phyloP scores from a whole-genome alignment of 2,113 vertebrate genomes.

The Xenopus borealis region DNA sequence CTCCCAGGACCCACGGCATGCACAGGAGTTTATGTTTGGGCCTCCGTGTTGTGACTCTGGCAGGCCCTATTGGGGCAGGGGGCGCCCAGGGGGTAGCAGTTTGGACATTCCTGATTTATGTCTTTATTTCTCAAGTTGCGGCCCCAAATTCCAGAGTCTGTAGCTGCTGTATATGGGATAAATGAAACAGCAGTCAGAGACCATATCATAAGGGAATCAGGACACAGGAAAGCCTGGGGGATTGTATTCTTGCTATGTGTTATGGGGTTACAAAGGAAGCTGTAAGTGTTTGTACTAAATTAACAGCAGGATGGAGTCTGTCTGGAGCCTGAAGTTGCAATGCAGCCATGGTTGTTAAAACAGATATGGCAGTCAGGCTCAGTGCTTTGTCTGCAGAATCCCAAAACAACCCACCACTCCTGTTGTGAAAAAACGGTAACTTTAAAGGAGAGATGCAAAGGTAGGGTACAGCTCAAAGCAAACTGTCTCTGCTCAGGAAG shows the following conservation, averaged over 20 bases:
- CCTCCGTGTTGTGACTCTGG: no score
- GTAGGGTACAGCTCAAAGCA: conserved; percentile 51
- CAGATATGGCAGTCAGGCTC: conserved; percentile 53
- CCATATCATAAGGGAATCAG: conserved; percentile 45
- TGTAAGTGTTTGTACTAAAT: conserved; percentile 66
- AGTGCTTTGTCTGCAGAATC: conserved; percentile 44
- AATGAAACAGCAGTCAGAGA: background rate
- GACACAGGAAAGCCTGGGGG: conserved; percentile 73
- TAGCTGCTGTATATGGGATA: no score
- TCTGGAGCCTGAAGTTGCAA: conserved; percentile 59
- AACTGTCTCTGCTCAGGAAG: conserved; percentile 52
- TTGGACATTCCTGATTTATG: no score
- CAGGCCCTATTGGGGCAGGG: no score
- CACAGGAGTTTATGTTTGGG: no score
- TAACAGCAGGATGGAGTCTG: conserved; percentile 73
- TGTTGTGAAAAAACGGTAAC: conserved; percentile 56
- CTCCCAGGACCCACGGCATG: no score
- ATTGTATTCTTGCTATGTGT: conserved; percentile 65
- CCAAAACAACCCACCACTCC: conserved; percentile 52
- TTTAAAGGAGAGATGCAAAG: conserved; percentile 54
- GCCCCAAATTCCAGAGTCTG: no score
- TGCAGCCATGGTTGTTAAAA: conserved; percentile 61
- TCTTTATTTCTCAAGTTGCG: no score
- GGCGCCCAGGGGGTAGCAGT: no score
- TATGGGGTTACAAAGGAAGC: conserved; percentile 70